A percentile compares a stretch with the other conserved stretches of the same genome.
phyloP scores from a whole-genome alignment of 2,113 vertebrate species.

The Prochilodus magdalenae region DNA sequence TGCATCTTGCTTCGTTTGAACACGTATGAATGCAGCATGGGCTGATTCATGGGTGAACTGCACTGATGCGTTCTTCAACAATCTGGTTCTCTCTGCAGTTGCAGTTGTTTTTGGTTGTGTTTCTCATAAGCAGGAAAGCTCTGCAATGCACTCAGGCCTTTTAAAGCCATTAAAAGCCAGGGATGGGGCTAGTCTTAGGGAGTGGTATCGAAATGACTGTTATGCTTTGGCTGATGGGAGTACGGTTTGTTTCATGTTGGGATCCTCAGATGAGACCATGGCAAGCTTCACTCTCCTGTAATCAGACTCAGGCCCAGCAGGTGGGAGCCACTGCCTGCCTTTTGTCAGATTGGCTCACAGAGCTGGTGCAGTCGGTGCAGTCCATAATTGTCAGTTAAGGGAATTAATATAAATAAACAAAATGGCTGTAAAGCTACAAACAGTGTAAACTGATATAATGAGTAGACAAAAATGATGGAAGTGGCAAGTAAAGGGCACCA shows the following conservation, averaged over 20 bases:
- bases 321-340: constrained; percentile 32
- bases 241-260: constrained; percentile 43
- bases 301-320: constrained; percentile 57
- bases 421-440: too few species aligned
- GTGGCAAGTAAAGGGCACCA: too few species aligned
- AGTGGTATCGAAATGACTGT: constrained; percentile 59
- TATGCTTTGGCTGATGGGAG: constrained; percentile 42
- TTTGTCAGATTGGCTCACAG: constrained; percentile 15
- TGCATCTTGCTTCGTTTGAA: background rate
- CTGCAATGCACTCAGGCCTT: constrained; percentile 18
- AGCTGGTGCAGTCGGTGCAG: background rate
- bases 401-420: too few species aligned
- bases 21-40: background rate
- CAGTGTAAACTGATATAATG: too few species aligned
- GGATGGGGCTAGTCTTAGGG: constrained; percentile 48
- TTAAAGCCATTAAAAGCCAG: constrained; percentile 13
- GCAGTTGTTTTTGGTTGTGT: background rate
- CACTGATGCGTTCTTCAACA: background rate
- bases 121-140: constrained; percentile 21
- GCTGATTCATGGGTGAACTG: background rate
- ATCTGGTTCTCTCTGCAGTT: background rate
- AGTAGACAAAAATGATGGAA: too few species aligned
- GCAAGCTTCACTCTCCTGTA: constrained; percentile 41
- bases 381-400: background rate
- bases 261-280: constrained; percentile 48